phyloP scores from a whole-genome alignment of 2,888 invertebrate species.

The Keiferia lycopersicella region DNA sequence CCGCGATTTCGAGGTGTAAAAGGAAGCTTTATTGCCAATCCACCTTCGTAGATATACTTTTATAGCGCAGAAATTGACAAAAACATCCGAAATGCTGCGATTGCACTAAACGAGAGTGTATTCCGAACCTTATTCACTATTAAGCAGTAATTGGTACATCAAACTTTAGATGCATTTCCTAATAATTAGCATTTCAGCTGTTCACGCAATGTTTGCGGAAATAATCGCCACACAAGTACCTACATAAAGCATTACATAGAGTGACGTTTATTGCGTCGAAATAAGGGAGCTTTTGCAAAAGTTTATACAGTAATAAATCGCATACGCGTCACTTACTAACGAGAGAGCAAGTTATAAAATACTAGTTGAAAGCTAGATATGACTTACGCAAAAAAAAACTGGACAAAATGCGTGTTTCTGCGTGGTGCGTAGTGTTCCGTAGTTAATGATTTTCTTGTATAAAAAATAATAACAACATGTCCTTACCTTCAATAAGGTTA shows the following conservation, averaged over 20 bases:
- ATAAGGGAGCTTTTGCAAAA: slow-evolving; percentile 16
- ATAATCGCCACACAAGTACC: background rate
- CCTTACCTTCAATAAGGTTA: too few species aligned
- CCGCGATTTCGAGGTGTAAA: too few species aligned
- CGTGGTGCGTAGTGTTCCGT: slow-evolving; percentile 39
- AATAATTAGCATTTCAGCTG: background rate
- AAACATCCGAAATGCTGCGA: too few species aligned
- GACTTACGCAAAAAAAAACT: slow-evolving; percentile 19
- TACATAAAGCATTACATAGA: slow-evolving; percentile 7
- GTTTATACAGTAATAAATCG: slow-evolving; percentile 9
- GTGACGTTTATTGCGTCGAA: slow-evolving; percentile 16
- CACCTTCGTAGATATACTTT: too few species aligned
- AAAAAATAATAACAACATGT: too few species aligned
- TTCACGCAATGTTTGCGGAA: slow-evolving; percentile 1
- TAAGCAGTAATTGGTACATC: too few species aligned
- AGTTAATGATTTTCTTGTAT: slow-evolving; percentile 29
- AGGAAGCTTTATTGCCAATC: too few species aligned
- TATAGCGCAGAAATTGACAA: too few species aligned
- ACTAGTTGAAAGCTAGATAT: slow-evolving; percentile 15
- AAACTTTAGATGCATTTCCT: too few species aligned
- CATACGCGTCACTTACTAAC: slow-evolving; percentile 16
- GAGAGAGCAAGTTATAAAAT: slow-evolving; percentile 15
- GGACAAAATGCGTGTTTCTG: background rate
- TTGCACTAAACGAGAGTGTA: too few species aligned
- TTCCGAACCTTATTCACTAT: background rate